Evolutionary conservation across 2,113 vertebrate genomes (phyloP).

Genomic region (Pedionomus torquatus): DNA sequence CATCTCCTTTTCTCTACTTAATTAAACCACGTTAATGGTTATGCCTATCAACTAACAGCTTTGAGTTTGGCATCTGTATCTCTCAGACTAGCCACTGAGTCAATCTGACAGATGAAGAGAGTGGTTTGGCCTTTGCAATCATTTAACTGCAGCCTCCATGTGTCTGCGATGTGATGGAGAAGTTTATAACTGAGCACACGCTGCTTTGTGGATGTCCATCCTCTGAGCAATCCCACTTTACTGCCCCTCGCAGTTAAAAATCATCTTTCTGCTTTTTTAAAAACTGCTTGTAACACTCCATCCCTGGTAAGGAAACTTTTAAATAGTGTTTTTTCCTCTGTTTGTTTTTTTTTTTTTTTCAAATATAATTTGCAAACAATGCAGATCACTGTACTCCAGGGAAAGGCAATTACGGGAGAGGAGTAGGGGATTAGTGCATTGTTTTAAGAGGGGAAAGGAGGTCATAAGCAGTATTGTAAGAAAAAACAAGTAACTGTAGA

Average conservation of each 20-base stretch:
- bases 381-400: not conserved
- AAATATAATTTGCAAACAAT: slow-evolving; percentile 40
- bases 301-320: slow-evolving; percentile 32
- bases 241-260: not conserved
- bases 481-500: not conserved
- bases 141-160: not conserved
- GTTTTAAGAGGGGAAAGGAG: slow-evolving; percentile 17
- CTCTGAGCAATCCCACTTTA: not conserved
- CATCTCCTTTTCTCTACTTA: not conserved
- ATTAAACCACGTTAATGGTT: not conserved
- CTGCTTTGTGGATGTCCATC: not conserved
- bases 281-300: not conserved
- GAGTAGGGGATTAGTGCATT: slow-evolving; percentile 11
- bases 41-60: not conserved
- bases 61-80: fast-evolving
- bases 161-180: not conserved
- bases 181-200: not conserved
- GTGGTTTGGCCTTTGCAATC: not conserved
- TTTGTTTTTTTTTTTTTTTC: not conserved
- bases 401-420: not conserved
- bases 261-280: not conserved
- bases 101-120: not conserved
- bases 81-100: not conserved
- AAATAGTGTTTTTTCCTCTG: slow-evolving; percentile 12
- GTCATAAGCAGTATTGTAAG: not conserved